Percentiles rank a stretch among this genome's conserved stretches.
phyloP scores from a whole-genome alignment of 2,888 invertebrate species.

The Apotomis turbidana region DNA sequence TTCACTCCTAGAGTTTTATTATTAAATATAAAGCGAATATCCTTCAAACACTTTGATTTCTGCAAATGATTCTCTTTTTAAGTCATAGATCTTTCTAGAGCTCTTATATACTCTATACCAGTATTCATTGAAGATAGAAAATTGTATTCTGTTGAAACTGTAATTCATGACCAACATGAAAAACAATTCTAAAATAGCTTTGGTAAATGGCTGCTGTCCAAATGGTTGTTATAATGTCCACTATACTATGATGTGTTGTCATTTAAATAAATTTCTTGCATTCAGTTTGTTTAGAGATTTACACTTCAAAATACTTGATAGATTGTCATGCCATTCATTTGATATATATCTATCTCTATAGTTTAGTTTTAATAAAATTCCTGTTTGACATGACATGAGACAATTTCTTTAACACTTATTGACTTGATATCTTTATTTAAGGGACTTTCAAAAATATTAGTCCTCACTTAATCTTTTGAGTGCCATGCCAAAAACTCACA shows the following conservation, averaged over 20 bases:
- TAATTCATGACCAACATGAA: background rate
- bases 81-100: background rate
- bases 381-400: too few relatives aligned
- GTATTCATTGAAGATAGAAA: background rate
- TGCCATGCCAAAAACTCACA: too few relatives aligned
- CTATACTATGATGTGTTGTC: background rate
- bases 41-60: background rate
- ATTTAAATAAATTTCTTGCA: background rate
- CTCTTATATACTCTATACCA: background rate
- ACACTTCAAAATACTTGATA: too few relatives aligned
- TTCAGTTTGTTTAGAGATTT: background rate
- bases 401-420: too few relatives aligned
- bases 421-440: too few relatives aligned
- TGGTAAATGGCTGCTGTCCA: slow-evolving; percentile 36
- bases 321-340: too few relatives aligned
- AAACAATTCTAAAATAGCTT: slow-evolving; percentile 30
- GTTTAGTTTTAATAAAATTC: too few relatives aligned
- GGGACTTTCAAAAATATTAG: too few relatives aligned
- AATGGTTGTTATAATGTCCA: slow-evolving; percentile 37
- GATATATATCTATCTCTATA: too few relatives aligned
- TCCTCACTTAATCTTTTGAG: too few relatives aligned
- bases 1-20: background rate
- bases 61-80: background rate
- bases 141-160: background rate
- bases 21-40: background rate